Evolutionary conservation across 2,113 vertebrate species (phyloP).

Genomic region (Scartelaos histophorus): DNA sequence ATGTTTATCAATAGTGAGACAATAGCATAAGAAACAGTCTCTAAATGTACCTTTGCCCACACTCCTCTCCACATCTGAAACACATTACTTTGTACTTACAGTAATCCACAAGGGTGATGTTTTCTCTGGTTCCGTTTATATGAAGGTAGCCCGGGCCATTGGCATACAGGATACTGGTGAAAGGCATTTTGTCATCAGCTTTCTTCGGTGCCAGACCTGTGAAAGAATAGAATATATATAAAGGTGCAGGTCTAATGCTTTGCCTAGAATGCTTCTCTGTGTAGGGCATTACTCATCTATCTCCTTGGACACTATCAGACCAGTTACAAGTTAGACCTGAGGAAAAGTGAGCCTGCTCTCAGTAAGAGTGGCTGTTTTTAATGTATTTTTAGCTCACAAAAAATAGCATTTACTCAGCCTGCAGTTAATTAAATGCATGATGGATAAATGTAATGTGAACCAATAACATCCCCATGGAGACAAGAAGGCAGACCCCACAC

Average conservation of each 20-base stretch:
- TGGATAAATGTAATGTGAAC: not conserved
- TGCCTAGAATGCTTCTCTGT: too few species aligned
- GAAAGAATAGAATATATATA: not conserved
- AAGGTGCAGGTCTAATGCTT: too few species aligned
- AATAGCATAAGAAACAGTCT: slow-evolving; percentile 41
- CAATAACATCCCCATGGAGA: not conserved
- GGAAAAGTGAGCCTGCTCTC: too few species aligned
- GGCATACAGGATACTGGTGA: slow-evolving; percentile 81
- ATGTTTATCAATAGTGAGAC: not conserved
- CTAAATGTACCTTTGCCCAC: slow-evolving; percentile 30
- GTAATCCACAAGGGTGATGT: slow-evolving; percentile 78
- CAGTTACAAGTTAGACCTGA: too few species aligned
- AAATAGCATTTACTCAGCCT: too few species aligned
- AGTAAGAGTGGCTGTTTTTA: too few species aligned
- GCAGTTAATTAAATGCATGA: too few species aligned
- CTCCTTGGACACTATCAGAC: too few species aligned
- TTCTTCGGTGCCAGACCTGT: slow-evolving; percentile 77
- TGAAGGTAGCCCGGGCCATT: slow-evolving; percentile 81
- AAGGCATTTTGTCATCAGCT: slow-evolving; percentile 78
- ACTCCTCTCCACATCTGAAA: slow-evolving; percentile 54
- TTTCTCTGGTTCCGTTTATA: slow-evolving; percentile 78
- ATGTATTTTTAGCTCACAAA: too few species aligned
- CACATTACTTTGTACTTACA: slow-evolving; percentile 72
- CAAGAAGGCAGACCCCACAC: not conserved
- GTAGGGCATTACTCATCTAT: too few species aligned